phyloP scores from a whole-genome alignment of 2,888 invertebrate species.

The Rhagonycha fulva region DNA sequence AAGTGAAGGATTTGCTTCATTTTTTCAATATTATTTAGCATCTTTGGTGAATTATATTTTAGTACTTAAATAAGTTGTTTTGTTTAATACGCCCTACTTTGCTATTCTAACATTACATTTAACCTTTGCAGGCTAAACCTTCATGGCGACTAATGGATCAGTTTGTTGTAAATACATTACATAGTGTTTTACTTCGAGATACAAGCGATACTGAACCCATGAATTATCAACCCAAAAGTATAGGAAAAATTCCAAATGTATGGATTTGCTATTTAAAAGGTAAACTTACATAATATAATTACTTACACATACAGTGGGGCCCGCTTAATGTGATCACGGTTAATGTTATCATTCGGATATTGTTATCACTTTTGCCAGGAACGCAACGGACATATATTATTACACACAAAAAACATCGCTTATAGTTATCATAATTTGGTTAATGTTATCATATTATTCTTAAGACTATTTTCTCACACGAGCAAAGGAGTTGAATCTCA shows the following conservation, averaged over 20 bases:
- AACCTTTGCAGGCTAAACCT: slow-evolving; percentile 2
- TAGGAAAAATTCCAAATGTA: slow-evolving; percentile 57
- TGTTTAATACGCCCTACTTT: neutral
- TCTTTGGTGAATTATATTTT: slow-evolving; percentile 11
- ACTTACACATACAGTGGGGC: too few relatives aligned
- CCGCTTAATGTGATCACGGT: too few relatives aligned
- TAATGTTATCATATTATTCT: too few relatives aligned
- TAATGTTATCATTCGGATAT: too few relatives aligned
- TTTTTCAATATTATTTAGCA: slow-evolving; percentile 15
- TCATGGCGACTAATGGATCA: slow-evolving; percentile 23
- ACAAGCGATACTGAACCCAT: slow-evolving; percentile 58
- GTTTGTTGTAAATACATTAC: slow-evolving; percentile 42
- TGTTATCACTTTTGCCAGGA: too few relatives aligned
- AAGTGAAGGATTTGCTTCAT: slow-evolving; percentile 25
- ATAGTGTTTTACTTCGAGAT: slow-evolving; percentile 62
- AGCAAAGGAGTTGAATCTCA: too few relatives aligned
- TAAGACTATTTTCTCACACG: too few relatives aligned
- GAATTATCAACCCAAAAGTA: slow-evolving; percentile 59
- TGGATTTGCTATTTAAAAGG: slow-evolving; percentile 20
- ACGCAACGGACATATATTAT: too few relatives aligned
- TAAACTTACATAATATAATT: too few relatives aligned
- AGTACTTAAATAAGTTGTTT: neutral
- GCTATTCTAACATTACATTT: neutral
- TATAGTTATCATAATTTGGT: too few relatives aligned
- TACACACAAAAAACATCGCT: too few relatives aligned